phyloP scores from a whole-genome alignment of 2,888 invertebrate genomes.

The Nomada fabriciana region DNA sequence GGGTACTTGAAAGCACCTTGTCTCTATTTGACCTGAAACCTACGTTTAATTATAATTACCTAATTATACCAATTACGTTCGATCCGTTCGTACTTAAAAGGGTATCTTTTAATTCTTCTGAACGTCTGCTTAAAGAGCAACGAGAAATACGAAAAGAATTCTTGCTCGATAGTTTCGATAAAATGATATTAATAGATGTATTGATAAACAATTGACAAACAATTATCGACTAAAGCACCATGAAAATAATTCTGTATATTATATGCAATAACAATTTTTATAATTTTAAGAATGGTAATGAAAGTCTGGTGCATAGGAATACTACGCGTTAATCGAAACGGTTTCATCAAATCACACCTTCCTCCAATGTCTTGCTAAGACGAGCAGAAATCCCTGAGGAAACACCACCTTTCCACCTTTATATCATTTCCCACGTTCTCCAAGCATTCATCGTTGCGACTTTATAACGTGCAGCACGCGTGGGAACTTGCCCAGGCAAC shows the following conservation, averaged over 20 bases:
- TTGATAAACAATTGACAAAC: no score
- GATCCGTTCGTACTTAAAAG: neutral
- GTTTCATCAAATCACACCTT: neutral
- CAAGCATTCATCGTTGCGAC: neutral
- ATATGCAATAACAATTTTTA: no score
- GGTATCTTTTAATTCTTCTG: neutral
- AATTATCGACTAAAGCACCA: no score
- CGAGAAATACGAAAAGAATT: no score
- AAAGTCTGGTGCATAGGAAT: no score
- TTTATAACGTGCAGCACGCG: neutral
- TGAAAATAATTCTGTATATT: no score
- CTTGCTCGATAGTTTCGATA: no score
- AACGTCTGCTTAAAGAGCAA: constrained; percentile 1
- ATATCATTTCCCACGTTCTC: neutral
- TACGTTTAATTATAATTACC: constrained; percentile 18
- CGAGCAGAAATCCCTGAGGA: neutral
- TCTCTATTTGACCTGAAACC: neutral
- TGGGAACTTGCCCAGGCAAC: neutral
- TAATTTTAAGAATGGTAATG: no score
- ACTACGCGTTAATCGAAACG: no score
- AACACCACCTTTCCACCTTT: neutral
- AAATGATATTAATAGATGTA: no score
- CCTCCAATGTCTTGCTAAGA: neutral
- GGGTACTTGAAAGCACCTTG: neutral
- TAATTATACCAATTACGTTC: neutral